Conservation (phyloP, 2,113 vertebrate species). For the Spilogale gracilis region DNA sequence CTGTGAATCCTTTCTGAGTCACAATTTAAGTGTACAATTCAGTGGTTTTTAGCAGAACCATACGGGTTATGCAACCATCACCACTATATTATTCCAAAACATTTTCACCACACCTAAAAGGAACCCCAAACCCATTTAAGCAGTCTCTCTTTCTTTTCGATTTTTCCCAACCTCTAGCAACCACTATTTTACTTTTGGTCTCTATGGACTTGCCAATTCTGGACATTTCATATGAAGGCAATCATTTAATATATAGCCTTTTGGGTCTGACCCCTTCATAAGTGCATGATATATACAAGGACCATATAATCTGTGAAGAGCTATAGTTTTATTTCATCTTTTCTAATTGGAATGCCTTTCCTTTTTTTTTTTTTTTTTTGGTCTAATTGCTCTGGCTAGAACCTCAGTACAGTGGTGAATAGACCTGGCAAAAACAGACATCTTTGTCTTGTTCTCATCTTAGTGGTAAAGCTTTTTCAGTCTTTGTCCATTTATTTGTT, state of each 20-base stretch:
- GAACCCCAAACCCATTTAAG: background rate
- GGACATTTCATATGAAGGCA: background rate
- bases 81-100: background rate
- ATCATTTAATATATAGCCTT: background rate
- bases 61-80: background rate
- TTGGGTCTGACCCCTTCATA: background rate
- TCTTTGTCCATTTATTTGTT: background rate
- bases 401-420: background rate
- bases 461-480: background rate
- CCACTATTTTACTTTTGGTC: background rate
- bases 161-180: background rate
- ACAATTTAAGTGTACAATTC: background rate
- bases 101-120: background rate
- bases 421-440: background rate
- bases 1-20: background rate
- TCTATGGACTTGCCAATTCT: background rate
- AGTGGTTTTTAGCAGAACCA: background rate
- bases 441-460: background rate
- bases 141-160: background rate
- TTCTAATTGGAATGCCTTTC: background rate
- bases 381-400: background rate
- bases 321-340: background rate
- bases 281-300: background rate
- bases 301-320: background rate
- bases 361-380: background rate